These are phyloP conservation scores for Drosophila prolongata DNA, from an alignment of 2,888 invertebrate genomes.

Conservation along the genomic window DNA sequence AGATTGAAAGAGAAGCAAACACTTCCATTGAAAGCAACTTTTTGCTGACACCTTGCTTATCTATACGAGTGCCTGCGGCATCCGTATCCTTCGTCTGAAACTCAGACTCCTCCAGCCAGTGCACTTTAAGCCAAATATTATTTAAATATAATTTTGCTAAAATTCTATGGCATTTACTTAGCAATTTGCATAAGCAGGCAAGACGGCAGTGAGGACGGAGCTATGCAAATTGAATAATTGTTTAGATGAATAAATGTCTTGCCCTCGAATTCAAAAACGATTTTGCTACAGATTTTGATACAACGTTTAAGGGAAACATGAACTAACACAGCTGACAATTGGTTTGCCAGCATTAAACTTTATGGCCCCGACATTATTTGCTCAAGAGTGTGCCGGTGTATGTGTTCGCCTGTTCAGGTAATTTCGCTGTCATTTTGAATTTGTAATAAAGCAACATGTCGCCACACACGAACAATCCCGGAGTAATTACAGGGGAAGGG, in stretches of 20 bases:
- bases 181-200: constrained; percentile 52
- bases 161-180: constrained; percentile 41
- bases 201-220: not conserved
- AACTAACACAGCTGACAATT: constrained; percentile 68
- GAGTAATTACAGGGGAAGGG: constrained; percentile 64
- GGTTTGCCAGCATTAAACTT: constrained; percentile 67
- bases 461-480: constrained; percentile 44
- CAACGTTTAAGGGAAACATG: constrained; percentile 19
- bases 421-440: constrained; percentile 80
- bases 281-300: constrained; percentile 41
- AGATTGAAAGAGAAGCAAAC: constrained; percentile 38
- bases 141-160: constrained; percentile 64
- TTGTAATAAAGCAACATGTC: constrained; percentile 80
- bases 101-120: constrained; percentile 10
- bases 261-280: constrained; percentile 27
- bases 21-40: constrained; percentile 35
- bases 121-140: constrained; percentile 45
- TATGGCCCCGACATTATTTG: constrained; percentile 64
- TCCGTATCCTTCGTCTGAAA: constrained; percentile 28
- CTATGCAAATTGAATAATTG: constrained; percentile 66
- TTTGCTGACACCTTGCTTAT: constrained; percentile 53
- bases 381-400: constrained; percentile 50
- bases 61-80: constrained; percentile 24
- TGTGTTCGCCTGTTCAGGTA: constrained; percentile 47
- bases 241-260: constrained; percentile 47